Evolutionary conservation across 2,797 vertebrate genomes (phyloP).

Genomic region (Sphaeramia orbicularis): DNA sequence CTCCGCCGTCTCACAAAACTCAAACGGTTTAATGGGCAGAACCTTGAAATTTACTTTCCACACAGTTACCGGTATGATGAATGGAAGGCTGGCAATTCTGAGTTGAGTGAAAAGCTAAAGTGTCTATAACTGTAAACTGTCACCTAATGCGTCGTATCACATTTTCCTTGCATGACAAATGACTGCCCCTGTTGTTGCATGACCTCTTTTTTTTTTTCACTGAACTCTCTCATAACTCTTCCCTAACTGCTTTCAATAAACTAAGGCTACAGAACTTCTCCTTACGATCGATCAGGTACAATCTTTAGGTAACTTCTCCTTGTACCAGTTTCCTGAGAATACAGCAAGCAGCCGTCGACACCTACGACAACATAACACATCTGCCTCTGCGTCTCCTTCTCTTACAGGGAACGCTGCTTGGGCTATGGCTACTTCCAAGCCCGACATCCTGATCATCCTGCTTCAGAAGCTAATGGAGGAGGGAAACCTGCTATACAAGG

Average conservation of each 20-base stretch:
- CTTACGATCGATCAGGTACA: conserved; percentile 92
- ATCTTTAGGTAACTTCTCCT: conserved; percentile 90
- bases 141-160: conserved; percentile 32
- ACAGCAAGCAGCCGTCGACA: conserved; percentile 40
- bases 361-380: conserved; percentile 27
- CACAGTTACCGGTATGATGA: conserved; percentile 34
- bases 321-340: conserved; percentile 78
- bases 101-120: conserved; percentile 32
- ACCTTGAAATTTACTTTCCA: conserved; percentile 39
- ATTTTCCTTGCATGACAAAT: conserved; percentile 51
- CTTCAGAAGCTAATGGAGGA: conserved; percentile 99
- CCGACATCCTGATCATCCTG: conserved; percentile 98
- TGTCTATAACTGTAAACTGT: conserved; percentile 46
- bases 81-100: conserved; percentile 41
- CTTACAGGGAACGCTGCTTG: conserved; percentile 95
- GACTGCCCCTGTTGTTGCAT: conserved; percentile 59
- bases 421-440: conserved; percentile 99
- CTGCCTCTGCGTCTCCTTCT: conserved; percentile 3
- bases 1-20: conserved; percentile 38
- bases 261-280: conserved; percentile 90
- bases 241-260: conserved; percentile 84
- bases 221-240: conserved; percentile 76
- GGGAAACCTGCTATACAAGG: conserved; percentile 97
- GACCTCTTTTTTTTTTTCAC: conserved; percentile 65
- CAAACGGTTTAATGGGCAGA: conserved; percentile 14